phyloP scores from a whole-genome alignment of 2,797 vertebrate genomes.

The Echiichthys vipera region DNA sequence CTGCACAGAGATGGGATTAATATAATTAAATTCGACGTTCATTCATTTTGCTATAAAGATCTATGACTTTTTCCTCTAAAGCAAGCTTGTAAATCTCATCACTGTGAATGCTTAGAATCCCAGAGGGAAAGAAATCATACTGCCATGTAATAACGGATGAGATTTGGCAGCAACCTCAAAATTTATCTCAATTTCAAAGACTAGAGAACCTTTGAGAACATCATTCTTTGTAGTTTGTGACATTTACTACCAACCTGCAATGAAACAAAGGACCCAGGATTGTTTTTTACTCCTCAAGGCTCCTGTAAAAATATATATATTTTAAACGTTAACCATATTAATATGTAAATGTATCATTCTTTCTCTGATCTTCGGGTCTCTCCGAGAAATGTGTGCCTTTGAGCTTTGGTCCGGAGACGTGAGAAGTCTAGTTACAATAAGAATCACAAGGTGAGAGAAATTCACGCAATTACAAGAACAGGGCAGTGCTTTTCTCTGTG shows the following conservation, averaged over 20 bases:
- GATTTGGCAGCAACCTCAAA: conserved; percentile 46
- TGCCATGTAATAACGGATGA: conserved; percentile 51
- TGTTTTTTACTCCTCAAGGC: conserved; percentile 9
- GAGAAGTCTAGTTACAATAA: background rate
- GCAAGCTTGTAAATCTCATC: conserved; percentile 55
- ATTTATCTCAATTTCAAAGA: conserved; percentile 58
- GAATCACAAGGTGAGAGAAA: background rate
- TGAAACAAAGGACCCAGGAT: conserved; percentile 37
- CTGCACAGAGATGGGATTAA: conserved; percentile 36
- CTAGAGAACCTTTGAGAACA: conserved; percentile 54
- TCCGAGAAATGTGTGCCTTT: background rate
- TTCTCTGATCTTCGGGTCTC: background rate
- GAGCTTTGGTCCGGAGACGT: background rate
- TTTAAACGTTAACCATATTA: background rate
- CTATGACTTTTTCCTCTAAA: conserved; percentile 39
- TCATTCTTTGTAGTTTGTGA: conserved; percentile 58
- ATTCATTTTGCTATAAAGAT: conserved; percentile 46
- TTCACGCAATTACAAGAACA: background rate
- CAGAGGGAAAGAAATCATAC: conserved; percentile 46
- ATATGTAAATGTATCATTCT: background rate
- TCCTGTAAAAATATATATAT: background rate
- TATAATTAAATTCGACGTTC: conserved; percentile 48
- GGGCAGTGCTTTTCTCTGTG: conserved; percentile 1
- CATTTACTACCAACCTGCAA: conserved; percentile 52
- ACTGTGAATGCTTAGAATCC: conserved; percentile 31